Conservation (phyloP, 2,113 vertebrate genomes). For the Ariopsis seemanni region DNA sequence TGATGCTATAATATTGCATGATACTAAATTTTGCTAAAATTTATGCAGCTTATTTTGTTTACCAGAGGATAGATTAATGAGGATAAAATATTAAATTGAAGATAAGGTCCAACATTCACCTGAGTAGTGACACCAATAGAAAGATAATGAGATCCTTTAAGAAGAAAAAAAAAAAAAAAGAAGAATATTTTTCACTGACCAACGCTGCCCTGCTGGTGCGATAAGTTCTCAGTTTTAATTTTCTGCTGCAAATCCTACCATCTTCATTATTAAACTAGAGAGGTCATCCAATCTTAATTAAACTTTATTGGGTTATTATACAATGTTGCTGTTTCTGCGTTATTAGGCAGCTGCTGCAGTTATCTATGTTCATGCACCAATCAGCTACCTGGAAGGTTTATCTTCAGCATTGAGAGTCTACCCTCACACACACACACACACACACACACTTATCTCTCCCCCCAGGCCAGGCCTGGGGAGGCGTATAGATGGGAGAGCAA, state of each 20-base stretch:
- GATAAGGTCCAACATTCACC: neutral
- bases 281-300: constrained; percentile 69
- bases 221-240: constrained; percentile 61
- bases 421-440: neutral
- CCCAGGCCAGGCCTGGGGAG: constrained; percentile 16
- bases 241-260: constrained; percentile 57
- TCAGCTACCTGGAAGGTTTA: constrained; percentile 45
- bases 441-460: constrained; percentile 21
- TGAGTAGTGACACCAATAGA: neutral
- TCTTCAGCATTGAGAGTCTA: constrained; percentile 28
- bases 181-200: constrained; percentile 38
- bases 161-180: constrained; percentile 17
- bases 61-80: neutral
- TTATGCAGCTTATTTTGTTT: neutral
- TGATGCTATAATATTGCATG: neutral
- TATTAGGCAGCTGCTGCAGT: constrained; percentile 49
- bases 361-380: constrained; percentile 40
- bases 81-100: neutral
- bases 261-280: constrained; percentile 66
- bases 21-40: neutral
- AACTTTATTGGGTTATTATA: constrained; percentile 70
- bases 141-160: constrained; percentile 24
- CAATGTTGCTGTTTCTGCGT: constrained; percentile 58
- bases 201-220: constrained; percentile 46
- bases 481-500: constrained; percentile 37